These are phyloP conservation scores for Notamacropus eugenii DNA, from an alignment of 2,797 vertebrate genomes.

Conservation along the genomic window DNA sequence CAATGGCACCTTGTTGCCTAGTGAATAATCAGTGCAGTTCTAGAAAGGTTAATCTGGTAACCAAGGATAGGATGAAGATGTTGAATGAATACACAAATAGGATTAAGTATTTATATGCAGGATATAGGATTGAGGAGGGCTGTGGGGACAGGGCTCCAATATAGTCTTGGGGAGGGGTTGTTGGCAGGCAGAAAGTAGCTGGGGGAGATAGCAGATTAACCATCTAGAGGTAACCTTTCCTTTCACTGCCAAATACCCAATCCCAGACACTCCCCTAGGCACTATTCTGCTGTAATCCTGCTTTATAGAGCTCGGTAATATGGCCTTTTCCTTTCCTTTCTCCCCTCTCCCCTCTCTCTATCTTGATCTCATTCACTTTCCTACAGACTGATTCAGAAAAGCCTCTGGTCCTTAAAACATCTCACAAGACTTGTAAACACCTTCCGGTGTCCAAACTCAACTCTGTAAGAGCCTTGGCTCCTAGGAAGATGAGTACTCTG, in stretches of 20 bases:
- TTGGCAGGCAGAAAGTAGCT: not conserved
- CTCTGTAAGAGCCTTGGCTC: not conserved
- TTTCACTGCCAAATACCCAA: not conserved
- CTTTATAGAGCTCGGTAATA: not conserved
- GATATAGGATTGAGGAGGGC: not conserved
- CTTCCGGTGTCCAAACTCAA: not conserved
- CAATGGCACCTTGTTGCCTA: not conserved
- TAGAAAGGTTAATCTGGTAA: not conserved
- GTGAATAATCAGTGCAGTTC: not conserved
- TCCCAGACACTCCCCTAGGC: not conserved
- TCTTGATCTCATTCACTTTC: not conserved
- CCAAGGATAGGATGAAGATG: not conserved
- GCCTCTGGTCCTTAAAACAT: not conserved
- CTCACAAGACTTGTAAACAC: not conserved
- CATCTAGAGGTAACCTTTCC: not conserved
- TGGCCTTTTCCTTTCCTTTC: not conserved
- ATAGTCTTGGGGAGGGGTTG: not conserved
- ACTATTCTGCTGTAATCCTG: not conserved
- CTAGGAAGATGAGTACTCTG: not conserved
- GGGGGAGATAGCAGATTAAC: not conserved
- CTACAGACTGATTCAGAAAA: not conserved
- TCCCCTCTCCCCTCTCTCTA: not conserved
- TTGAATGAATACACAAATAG: slow-evolving; percentile 5
- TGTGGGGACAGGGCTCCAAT: not conserved
- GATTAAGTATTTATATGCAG: not conserved